Evolutionary conservation across 2,797 vertebrate genomes (phyloP), one percentile per base, ranked within the genome.

Genomic region (Argyrosomus regius): DNA sequence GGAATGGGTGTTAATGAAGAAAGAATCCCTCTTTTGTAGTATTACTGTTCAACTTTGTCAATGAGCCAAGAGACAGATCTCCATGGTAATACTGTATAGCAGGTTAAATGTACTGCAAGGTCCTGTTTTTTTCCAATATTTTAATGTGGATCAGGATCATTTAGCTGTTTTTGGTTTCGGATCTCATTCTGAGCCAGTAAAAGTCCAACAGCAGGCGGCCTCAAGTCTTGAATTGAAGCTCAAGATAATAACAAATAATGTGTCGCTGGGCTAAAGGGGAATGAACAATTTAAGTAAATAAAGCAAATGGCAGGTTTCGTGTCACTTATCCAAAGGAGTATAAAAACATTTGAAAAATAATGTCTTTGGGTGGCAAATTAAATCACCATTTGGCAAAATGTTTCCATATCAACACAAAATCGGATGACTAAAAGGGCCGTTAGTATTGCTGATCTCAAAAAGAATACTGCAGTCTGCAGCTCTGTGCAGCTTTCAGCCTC

Each of bases 1-100:
- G 76, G 77, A 92, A 82, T 85, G 82, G 77, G 83, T 91, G 80
- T 90, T 93, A 92, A 93, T 93, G 81, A 89, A 88, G 83, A 87
- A 87, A 85, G 54, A 66, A 84, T 59, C 35, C 73, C 86, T 88
- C 89, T 81, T 91, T 93, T 90, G 87, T 83, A 82, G 72, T 78
- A 78, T 88, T 89, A 83, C 87, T 86, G 84, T 86, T 89, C 75
- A 76, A 85, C 80, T 74, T 87, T 91, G 85, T 76, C 65, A 82
- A 45, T 82, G 78, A 88, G 85, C 80, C 54, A 62, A 84, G 86
- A 74, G 49, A 71, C 72, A 79, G 86, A 90, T 89, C 78, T 73
- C 81, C 81, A 77, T 82, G 69, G 58, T 75, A 75, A 87, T 73
- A 48, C 53, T 43, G 35, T 22, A 62, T 39, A 76, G 71, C 61